Percentiles rank a stretch among this genome's conserved stretches.
phyloP scores from a whole-genome alignment of 2,888 invertebrate species.

The Pheosia gnoma region DNA sequence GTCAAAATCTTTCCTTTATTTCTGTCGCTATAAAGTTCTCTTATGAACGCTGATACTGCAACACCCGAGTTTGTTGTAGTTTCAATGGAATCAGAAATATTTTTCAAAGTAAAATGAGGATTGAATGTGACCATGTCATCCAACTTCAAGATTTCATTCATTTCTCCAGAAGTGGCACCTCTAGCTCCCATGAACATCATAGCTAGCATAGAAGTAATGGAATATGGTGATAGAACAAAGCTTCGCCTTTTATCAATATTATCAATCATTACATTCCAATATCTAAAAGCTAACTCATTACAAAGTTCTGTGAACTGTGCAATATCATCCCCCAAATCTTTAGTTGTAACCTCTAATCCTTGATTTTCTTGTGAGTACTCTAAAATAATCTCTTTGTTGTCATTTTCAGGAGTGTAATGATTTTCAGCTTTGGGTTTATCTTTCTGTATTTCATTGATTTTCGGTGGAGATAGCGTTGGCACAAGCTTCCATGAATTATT shows the following conservation, averaged over 20 bases:
- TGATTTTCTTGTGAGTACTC: slow-evolving; percentile 80
- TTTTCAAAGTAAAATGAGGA: slow-evolving; percentile 93
- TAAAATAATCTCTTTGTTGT: slow-evolving; percentile 67
- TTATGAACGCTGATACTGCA: slow-evolving; percentile 90
- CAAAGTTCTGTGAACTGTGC: slow-evolving; percentile 91
- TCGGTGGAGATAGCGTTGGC: slow-evolving; percentile 82
- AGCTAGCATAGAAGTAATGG: slow-evolving; percentile 92
- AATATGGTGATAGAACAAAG: slow-evolving; percentile 92
- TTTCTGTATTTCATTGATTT: slow-evolving; percentile 64
- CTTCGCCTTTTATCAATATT: slow-evolving; percentile 90
- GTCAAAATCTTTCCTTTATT: slow-evolving; percentile 91
- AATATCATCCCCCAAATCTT: slow-evolving; percentile 88
- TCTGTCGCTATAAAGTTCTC: slow-evolving; percentile 93
- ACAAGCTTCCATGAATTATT: slow-evolving; percentile 85
- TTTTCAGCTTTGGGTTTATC: slow-evolving; percentile 67
- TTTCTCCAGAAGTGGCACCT: slow-evolving; percentile 94
- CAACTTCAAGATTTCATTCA: slow-evolving; percentile 93
- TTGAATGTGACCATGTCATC: slow-evolving; percentile 96
- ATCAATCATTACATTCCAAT: slow-evolving; percentile 89
- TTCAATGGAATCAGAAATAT: slow-evolving; percentile 92
- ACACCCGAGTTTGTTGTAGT: slow-evolving; percentile 88
- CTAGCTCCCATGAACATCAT: slow-evolving; percentile 95
- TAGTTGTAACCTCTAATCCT: slow-evolving; percentile 91
- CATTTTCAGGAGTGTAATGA: slow-evolving; percentile 48
- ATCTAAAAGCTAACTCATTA: slow-evolving; percentile 93